Percentiles rank a stretch among this genome's conserved stretches.
phyloP scores from a whole-genome alignment of 2,888 invertebrate genomes.

The Amphipyra tragopoginis region DNA sequence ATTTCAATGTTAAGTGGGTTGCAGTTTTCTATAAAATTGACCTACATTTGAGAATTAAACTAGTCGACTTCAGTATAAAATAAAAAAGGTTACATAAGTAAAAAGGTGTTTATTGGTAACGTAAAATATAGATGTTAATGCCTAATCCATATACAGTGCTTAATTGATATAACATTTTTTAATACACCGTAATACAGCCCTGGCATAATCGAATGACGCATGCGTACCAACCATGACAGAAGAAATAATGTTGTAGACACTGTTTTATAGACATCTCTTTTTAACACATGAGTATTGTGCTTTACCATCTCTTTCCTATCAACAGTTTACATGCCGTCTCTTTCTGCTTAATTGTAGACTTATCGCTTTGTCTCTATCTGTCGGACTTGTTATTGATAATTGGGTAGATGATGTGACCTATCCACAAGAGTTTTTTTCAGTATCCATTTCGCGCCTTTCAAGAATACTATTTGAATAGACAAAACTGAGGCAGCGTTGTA shows the following conservation, averaged over 20 bases:
- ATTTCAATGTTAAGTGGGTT: neutral
- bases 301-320: slow-evolving; percentile 67
- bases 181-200: slow-evolving; percentile 66
- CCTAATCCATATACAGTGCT: neutral
- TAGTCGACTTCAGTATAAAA: neutral
- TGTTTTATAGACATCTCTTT: slow-evolving; percentile 76
- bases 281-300: slow-evolving; percentile 41
- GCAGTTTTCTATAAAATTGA: neutral
- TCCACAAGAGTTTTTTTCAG: slow-evolving; percentile 47
- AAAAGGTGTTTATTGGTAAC: neutral
- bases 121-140: no score
- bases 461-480: neutral
- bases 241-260: slow-evolving; percentile 73
- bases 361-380: slow-evolving; percentile 64
- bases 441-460: slow-evolving; percentile 63
- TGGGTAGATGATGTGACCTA: slow-evolving; percentile 56
- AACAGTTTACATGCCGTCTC: slow-evolving; percentile 73
- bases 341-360: slow-evolving; percentile 38
- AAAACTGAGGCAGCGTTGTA: slow-evolving; percentile 38
- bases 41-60: no score
- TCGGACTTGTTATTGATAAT: slow-evolving; percentile 76
- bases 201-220: slow-evolving; percentile 81
- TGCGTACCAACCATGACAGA: slow-evolving; percentile 83
- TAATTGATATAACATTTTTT: slow-evolving; percentile 3
- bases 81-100: neutral